phyloP scores from a whole-genome alignment of 2,113 vertebrate species.

The Bolborhynchus lineola region DNA sequence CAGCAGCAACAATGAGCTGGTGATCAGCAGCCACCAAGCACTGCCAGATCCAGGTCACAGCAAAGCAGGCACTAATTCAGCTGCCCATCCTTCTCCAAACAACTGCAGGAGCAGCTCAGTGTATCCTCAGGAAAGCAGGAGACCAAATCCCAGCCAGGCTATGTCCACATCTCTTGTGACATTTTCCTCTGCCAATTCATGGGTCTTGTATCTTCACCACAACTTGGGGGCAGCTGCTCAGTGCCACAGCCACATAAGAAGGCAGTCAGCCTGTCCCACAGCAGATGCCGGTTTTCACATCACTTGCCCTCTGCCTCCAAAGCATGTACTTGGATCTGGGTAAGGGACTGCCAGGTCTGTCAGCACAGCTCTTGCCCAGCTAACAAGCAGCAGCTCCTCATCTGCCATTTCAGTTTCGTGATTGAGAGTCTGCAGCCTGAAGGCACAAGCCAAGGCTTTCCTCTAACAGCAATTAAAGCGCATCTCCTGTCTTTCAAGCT shows the following conservation, averaged over 20 bases:
- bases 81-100: neutral
- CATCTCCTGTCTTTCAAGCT: neutral
- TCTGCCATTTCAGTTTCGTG: neutral
- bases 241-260: neutral
- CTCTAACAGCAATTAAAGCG: neutral
- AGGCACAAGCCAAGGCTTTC: constrained; percentile 4
- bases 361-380: neutral
- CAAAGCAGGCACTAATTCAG: neutral
- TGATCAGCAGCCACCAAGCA: neutral
- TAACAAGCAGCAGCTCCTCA: neutral
- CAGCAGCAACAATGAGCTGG: neutral
- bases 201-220: neutral
- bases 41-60: neutral
- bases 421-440: constrained; percentile 2
- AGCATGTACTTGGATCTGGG: neutral
- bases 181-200: neutral
- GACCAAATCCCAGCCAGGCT: neutral
- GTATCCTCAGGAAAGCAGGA: neutral
- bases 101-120: neutral
- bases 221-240: neutral
- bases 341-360: neutral
- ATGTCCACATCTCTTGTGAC: rapidly evolving
- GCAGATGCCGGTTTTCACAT: neutral
- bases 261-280: neutral
- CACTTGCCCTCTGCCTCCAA: neutral